Evolutionary conservation across 2,797 vertebrate species (phyloP), one percentile per base, ranked within the genome.

Genomic region (Tinamus major): DNA sequence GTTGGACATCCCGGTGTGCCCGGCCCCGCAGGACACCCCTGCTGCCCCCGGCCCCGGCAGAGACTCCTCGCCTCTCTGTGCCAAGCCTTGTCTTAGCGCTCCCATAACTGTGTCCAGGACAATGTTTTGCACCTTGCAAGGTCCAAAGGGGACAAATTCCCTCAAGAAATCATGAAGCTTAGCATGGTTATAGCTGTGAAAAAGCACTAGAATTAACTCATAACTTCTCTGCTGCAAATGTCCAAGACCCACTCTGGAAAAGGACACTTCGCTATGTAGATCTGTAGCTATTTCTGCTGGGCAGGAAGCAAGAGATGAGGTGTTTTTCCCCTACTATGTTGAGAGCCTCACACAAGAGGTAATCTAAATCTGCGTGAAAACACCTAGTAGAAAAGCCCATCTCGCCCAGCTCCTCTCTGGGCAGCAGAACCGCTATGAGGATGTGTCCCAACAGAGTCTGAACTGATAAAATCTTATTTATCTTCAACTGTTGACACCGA

Each of bases 381-480:
- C 79, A 63, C 41, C 82, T 74, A 27, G 68, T 11, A 21, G 61
- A 11, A 0, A 51, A 37, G 90, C 72, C 88, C 65, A 72, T 64
- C 89, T 84, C 26, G 13, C 79, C 68, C 63, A 8, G 8, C 44
- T 81, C 89, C 35, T 89, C 51, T 76, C 87, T 21, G 93, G 95
- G 96, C 95, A 95, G 95, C 86, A 95, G 97, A 97, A 98, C 98
- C 97, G 97, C 98, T 98, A 98, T 93, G 93, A 96, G 96, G 97
- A 97, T 98, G 97, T 97, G 98, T 98, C 97, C 97, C 95, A 97
- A 98, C 97, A 98, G 96, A 98, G 97, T 97, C 95, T 31, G 83
- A 98, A 96, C 95, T 68, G 97, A 97, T 96, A 98, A 97, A 97
- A 97, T 97, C 97, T 97, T 97, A 97, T 97, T 98, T 97, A 97